Evolutionary conservation across 2,113 vertebrate genomes (phyloP).

Genomic region (Pterocles orientalis): DNA sequence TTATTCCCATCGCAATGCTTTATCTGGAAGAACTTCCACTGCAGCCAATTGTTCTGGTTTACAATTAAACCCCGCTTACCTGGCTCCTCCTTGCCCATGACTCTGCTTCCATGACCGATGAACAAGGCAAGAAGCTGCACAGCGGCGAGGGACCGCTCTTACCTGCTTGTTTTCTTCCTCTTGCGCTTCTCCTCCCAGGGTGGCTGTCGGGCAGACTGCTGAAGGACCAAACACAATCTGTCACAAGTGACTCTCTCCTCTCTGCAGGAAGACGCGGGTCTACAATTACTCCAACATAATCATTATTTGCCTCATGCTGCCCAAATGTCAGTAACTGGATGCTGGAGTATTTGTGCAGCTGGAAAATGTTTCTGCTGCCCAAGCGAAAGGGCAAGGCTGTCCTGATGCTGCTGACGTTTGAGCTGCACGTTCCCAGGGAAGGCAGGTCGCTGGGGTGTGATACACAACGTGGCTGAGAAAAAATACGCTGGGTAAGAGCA

Average conservation of each 20-base stretch:
- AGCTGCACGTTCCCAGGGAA: accelerated
- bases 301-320: accelerated
- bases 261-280: neutral
- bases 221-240: neutral
- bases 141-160: neutral
- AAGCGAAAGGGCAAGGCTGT: neutral
- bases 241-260: neutral
- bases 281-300: neutral
- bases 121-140: neutral
- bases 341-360: neutral
- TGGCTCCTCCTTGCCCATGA: neutral
- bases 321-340: neutral
- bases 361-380: neutral
- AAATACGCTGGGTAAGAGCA: accelerated
- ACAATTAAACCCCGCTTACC: neutral
- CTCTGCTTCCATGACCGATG: neutral
- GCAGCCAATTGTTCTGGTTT: neutral
- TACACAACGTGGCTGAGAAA: accelerated
- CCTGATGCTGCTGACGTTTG: accelerated
- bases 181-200: neutral
- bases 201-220: neutral
- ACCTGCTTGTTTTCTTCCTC: neutral
- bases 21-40: neutral
- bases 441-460: accelerated
- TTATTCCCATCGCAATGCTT: neutral